Evolutionary conservation across 1,140 invertebrate genomes (phyloP), one percentile per base, ranked within the genome.

Genomic region (Cheumatopsyche charites): DNA sequence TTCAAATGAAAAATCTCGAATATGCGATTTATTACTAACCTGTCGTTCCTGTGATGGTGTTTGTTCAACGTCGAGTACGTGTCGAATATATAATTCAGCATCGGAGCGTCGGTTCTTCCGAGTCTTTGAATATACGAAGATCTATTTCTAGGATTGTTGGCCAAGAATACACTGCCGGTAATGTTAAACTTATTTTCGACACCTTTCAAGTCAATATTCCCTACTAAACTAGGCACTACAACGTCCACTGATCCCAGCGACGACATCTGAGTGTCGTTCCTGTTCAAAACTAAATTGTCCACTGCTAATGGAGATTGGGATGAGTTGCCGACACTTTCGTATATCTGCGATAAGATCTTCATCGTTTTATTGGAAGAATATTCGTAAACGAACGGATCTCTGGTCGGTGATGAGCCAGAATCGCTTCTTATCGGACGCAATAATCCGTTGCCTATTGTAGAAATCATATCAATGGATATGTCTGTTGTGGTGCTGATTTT

Each of bases 81-180:
- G 76, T 91, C 90, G 77, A 90, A 90, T 70, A 91, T 90, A 75
- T 90, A 90, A 78, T 90, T 90, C 13, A 90, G 79, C 88, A 91
- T 89, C 13, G 90, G 89, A 0, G 89, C 86, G 75, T 90, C 90
- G 0, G 86, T 87, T 73, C 86, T 86, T 42, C 85, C 84, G 9
- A 79, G 80, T 68, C 82, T 81, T 21, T 49, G 69, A 36, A 65
- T 15, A 41, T 25, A 29, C 0, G 66, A 68, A 17, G 70, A 63
- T 25, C 63, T 70, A 6, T 62, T 70, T 0, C 29, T 61, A 0
- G 29, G 49, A 42, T 5, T 15, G 4, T 4, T 43, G 11, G 5
- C 43, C 5, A 13, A 15, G 58, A 49, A 62, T n/a, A 62, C 3
- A 7, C 49, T 11, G 11, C 12, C 36, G 7, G 55, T 25, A 26